Evolutionary conservation across 2,888 invertebrate genomes (phyloP).

Genomic region (Myathropa florea): DNA sequence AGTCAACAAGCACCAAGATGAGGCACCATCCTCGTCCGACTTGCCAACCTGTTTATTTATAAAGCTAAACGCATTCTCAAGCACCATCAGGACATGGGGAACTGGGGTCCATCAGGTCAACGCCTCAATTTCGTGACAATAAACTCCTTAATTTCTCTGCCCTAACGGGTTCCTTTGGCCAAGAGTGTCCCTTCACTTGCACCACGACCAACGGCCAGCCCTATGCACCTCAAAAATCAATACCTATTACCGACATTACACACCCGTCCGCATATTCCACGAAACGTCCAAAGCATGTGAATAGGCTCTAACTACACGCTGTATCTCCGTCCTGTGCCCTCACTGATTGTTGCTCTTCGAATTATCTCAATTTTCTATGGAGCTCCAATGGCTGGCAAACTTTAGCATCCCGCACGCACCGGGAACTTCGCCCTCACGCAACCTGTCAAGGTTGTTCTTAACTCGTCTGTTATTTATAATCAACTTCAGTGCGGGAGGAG

Average conservation of each 20-base stretch:
- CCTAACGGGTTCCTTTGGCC: not conserved
- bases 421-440: not conserved
- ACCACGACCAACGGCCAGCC: not conserved
- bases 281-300: not conserved
- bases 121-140: not conserved
- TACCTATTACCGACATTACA: not conserved
- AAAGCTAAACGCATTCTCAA: not conserved
- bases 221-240: not conserved
- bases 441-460: constrained; percentile 64
- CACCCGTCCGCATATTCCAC: not conserved
- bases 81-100: not conserved
- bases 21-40: not conserved
- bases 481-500: constrained; percentile 55
- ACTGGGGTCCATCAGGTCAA: not conserved
- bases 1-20: not conserved
- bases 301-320: not conserved
- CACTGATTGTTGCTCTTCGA: constrained; percentile 13
- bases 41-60: not conserved
- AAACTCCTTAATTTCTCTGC: not conserved
- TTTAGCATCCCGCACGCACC: not conserved
- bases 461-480: constrained; percentile 70
- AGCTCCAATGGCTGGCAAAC: constrained; percentile 4
- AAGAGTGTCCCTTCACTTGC: not conserved
- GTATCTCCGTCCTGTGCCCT: not conserved
- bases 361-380: constrained; percentile 34